phyloP scores from a whole-genome alignment of 2,797 vertebrate species.

The Dipus sagitta region DNA sequence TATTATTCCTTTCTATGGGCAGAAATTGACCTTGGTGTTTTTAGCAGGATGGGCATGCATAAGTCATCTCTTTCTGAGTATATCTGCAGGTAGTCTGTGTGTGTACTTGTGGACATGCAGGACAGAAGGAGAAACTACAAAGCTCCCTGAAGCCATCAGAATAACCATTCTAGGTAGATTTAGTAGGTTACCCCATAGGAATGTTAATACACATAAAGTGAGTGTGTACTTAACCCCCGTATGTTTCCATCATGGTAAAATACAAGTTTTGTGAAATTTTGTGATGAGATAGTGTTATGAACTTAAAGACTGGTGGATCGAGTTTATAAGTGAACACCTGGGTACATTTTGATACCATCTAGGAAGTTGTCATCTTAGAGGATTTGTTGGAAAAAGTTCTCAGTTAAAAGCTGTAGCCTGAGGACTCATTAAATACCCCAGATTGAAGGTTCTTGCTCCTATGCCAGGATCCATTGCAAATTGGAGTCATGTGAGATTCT shows the following conservation, averaged over 20 bases:
- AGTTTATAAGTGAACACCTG: background rate
- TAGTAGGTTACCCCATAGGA: background rate
- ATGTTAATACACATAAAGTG: background rate
- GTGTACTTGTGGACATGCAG: accelerated
- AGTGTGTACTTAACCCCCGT: background rate
- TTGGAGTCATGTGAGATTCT: background rate
- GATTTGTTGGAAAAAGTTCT: background rate
- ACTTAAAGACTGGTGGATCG: background rate
- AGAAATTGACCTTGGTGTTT: slow-evolving; percentile 31
- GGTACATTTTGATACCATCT: background rate
- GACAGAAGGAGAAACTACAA: background rate
- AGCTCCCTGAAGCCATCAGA: background rate
- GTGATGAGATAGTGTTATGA: background rate
- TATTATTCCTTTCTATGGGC: background rate
- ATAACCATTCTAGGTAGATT: background rate
- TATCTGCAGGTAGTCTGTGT: background rate
- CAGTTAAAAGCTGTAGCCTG: background rate
- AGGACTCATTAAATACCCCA: background rate
- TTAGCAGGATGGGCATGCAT: background rate
- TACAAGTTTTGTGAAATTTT: background rate
- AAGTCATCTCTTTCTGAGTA: background rate
- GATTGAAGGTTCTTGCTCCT: background rate
- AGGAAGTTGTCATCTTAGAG: background rate
- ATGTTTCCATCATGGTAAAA: slow-evolving; percentile 2
- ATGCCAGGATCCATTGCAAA: background rate